Conservation (phyloP, 2,888 invertebrate species). For the Galerucella pusilla region DNA sequence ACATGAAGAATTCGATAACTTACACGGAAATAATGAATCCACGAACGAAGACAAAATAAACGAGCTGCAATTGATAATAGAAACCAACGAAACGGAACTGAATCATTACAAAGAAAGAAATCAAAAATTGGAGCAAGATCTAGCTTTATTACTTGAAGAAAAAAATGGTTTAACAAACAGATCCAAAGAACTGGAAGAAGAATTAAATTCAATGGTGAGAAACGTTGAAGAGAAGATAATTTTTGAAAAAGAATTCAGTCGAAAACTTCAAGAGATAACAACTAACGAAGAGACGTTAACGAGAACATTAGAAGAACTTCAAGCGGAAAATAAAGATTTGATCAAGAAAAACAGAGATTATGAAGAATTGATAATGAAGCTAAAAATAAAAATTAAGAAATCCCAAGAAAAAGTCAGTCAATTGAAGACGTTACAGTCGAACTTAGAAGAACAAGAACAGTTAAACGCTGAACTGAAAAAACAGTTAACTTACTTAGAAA, state of each 20-base stretch:
- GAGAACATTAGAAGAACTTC: conserved; percentile 69
- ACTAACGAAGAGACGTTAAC: conserved; percentile 74
- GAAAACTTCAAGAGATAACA: conserved; percentile 72
- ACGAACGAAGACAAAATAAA: conserved; percentile 75
- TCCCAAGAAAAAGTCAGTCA: conserved; percentile 51
- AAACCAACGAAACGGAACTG: conserved; percentile 77
- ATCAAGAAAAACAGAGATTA: conserved; percentile 49
- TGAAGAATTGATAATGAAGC: conserved; percentile 49
- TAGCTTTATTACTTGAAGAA: conserved; percentile 72
- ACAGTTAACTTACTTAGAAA: conserved; percentile 66
- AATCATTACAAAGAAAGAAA: conserved; percentile 73
- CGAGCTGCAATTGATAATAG: conserved; percentile 79
- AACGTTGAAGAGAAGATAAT: conserved; percentile 69
- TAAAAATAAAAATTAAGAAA: conserved; percentile 52
- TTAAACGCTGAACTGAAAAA: conserved; percentile 67
- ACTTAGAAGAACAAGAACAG: conserved; percentile 62
- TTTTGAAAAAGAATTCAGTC: conserved; percentile 73
- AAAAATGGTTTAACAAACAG: conserved; percentile 72
- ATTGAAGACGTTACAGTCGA: conserved; percentile 47
- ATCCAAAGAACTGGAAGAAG: conserved; percentile 71
- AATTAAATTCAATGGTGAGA: conserved; percentile 70
- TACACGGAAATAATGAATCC: conserved; percentile 43
- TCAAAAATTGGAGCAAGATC: conserved; percentile 74
- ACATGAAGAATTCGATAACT: conserved; percentile 48
- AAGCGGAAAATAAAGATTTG: conserved; percentile 52